Conservation (phyloP, 2,113 vertebrate species). For the Dendropsophus ebraccatus region DNA sequence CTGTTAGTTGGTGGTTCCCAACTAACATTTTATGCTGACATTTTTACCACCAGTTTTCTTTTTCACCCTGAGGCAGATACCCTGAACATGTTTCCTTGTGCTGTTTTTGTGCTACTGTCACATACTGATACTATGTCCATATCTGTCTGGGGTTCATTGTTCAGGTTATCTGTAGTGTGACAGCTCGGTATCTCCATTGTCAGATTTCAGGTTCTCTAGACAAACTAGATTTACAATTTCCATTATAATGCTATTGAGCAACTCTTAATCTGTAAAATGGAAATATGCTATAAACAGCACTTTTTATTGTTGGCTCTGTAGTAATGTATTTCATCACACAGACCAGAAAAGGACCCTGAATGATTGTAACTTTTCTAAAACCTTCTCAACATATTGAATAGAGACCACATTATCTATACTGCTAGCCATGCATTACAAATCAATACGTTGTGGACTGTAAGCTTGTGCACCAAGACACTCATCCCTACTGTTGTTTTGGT, state of each 20-base stretch:
- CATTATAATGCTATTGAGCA: slow-evolving; percentile 78
- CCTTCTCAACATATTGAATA: neutral
- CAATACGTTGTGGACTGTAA: neutral
- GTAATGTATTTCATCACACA: slow-evolving; percentile 11
- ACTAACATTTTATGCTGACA: too few species aligned
- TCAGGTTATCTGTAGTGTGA: slow-evolving; percentile 68
- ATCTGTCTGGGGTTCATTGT: slow-evolving; percentile 62
- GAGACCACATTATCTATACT: slow-evolving; percentile 17
- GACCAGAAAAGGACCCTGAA: slow-evolving; percentile 21
- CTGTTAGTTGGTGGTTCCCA: too few species aligned
- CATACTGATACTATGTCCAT: slow-evolving; percentile 66
- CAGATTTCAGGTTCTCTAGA: slow-evolving; percentile 67
- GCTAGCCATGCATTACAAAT: slow-evolving; percentile 18
- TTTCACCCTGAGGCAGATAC: neutral
- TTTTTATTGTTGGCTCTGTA: slow-evolving; percentile 65
- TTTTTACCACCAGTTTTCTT: neutral
- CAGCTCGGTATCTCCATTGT: slow-evolving; percentile 72
- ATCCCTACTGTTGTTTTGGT: too few species aligned
- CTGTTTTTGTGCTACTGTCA: slow-evolving; percentile 60
- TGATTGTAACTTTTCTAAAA: slow-evolving; percentile 27
- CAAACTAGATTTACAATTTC: slow-evolving; percentile 79
- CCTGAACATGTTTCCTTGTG: neutral
- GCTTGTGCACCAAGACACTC: too few species aligned
- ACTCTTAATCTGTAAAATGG: slow-evolving; percentile 71
- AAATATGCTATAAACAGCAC: slow-evolving; percentile 71